A percentile compares a stretch with the other conserved stretches of the same genome.
These are phyloP conservation scores for Rhinophrynus dorsalis DNA, from an alignment of 2,797 vertebrate species.

Conservation along the genomic window DNA sequence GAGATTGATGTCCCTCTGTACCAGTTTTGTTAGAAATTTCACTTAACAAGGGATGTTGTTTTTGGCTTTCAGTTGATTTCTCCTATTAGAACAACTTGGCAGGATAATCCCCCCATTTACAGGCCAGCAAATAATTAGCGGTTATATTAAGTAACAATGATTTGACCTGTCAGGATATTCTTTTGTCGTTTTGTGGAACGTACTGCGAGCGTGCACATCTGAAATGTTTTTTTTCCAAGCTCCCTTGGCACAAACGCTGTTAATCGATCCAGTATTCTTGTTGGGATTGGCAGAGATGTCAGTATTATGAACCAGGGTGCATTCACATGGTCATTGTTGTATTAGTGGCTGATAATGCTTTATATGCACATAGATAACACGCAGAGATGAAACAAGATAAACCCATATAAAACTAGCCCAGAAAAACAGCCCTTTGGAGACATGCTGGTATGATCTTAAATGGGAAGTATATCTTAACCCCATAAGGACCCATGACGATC, in stretches of 20 bases:
- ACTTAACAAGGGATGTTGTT: conserved; percentile 11
- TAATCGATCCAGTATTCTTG: conserved; percentile 12
- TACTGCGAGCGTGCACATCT: not conserved
- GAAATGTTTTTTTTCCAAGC: conserved; percentile 8
- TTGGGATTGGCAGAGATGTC: too few species aligned
- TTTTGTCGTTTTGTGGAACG: not conserved
- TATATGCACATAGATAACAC: too few species aligned
- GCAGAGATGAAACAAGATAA: too few species aligned
- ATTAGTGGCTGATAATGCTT: too few species aligned
- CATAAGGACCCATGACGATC: too few species aligned
- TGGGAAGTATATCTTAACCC: too few species aligned
- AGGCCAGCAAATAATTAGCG: conserved; percentile 1
- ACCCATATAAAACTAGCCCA: too few species aligned
- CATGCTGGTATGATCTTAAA: too few species aligned
- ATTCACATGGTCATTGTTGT: too few species aligned
- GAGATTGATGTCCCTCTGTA: conserved; percentile 22
- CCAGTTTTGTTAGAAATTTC: conserved; percentile 7
- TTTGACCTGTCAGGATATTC: conserved; percentile 8
- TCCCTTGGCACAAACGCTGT: not conserved
- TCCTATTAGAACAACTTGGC: conserved; percentile 24
- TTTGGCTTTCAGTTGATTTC: not conserved
- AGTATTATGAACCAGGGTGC: too few species aligned
- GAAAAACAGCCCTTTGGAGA: too few species aligned
- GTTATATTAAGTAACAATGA: conserved; percentile 14
- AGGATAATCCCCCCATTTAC: not conserved